Percentiles rank a stretch among this genome's conserved stretches.
These are phyloP conservation scores for Catagonus wagneri DNA, from an alignment of 2,113 vertebrate species.

Conservation along the genomic window DNA sequence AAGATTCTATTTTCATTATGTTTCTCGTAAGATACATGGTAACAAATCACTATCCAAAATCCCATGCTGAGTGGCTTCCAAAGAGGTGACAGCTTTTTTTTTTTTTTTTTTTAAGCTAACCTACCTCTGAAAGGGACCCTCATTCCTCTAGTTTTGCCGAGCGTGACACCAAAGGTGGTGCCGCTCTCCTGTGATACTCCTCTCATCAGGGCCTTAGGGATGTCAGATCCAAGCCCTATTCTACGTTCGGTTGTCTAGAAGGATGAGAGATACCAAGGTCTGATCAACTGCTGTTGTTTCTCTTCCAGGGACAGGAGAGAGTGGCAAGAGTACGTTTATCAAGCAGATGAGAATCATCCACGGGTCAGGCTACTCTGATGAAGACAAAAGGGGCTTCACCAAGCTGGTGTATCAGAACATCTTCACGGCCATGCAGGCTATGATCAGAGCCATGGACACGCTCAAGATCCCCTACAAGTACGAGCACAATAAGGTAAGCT, in stretches of 20 bases:
- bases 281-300: constrained; percentile 72
- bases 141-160: neutral
- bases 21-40: constrained; percentile 21
- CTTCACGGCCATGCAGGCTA: constrained; percentile 97
- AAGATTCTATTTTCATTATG: constrained; percentile 27
- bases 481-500: constrained; percentile 94
- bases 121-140: neutral
- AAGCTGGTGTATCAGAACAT: constrained; percentile 98
- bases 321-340: constrained; percentile 93
- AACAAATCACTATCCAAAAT: constrained; percentile 21
- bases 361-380: constrained; percentile 97
- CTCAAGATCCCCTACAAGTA: constrained; percentile 96
- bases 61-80: neutral
- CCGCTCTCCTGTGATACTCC: neutral
- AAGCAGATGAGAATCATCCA: constrained; percentile 99
- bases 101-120: neutral
- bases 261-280: neutral
- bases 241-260: neutral
- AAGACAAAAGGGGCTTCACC: constrained; percentile 96
- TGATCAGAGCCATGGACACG: constrained; percentile 96
- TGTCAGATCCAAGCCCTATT: neutral
- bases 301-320: constrained; percentile 92
- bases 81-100: neutral
- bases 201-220: neutral
- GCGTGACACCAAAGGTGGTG: neutral